A percentile compares a stretch with the other conserved stretches of the same genome.
Conservation (phyloP, 2,113 vertebrate genomes). For the Vicugna pacos region DNA sequence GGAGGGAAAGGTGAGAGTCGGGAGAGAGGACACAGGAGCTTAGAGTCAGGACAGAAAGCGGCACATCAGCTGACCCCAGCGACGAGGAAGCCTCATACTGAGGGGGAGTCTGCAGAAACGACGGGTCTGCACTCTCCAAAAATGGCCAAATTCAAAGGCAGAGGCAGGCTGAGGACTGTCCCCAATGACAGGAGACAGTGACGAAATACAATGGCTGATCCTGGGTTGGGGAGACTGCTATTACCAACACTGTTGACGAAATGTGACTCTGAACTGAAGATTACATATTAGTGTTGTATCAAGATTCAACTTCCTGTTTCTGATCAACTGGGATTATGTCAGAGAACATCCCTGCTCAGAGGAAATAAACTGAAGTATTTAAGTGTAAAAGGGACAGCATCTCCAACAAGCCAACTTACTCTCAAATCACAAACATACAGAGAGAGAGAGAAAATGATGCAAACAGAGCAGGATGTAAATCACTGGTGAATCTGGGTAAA, state of each 20-base stretch:
- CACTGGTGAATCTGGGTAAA: neutral
- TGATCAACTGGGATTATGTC: neutral
- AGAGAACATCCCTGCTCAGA: neutral
- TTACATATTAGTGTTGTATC: neutral
- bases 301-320: neutral
- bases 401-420: neutral
- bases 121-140: neutral
- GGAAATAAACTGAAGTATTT: neutral
- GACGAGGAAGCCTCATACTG: neutral
- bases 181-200: neutral
- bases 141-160: fast-evolving
- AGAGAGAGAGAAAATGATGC: neutral
- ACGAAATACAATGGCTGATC: neutral
- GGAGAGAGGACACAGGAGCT: neutral
- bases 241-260: too few species aligned
- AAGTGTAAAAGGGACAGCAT: neutral
- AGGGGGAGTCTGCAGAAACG: neutral
- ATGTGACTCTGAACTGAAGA: neutral
- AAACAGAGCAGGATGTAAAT: neutral
- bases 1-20: neutral
- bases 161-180: neutral
- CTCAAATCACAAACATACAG: neutral
- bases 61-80: neutral
- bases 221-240: too few species aligned
- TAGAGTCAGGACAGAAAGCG: neutral